Base-by-base conservation (phyloP, 2,888 invertebrate genomes). In the Diloba caeruleocephala region DNA sequence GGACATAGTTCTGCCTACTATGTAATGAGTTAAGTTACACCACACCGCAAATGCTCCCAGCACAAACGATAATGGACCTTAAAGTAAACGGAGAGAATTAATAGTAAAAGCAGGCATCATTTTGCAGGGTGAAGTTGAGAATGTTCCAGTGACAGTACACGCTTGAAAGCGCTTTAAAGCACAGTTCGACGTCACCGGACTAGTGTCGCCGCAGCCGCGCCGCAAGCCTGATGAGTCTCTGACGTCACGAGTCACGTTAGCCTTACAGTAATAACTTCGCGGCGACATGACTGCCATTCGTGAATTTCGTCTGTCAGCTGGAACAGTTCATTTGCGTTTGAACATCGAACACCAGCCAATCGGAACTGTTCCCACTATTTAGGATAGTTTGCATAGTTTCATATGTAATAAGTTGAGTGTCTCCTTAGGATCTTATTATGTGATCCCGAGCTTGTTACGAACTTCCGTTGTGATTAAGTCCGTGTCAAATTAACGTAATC, bases 1-100 rank as follows among this genome's bases (percentile, higher is more conserved):
- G 65, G 66, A 68, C 68, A 79, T 78, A 79, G 78, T 78, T 76
- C 71, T 73, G 76, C 73, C 66, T 73, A 66, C 62, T 65, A 66
- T 46, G 79, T 78, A 78, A 78, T 79, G 78, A 78, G 79, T 74
- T 74, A 78, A 77, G 69, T 78, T 77, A 57, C 49, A 57, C 68
- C 59, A 62, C 36, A 42, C 37, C 12, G 8, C 37, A 32, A 25
- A 34, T 45, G 10, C 34, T 15, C 2, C 29, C n/a, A 1, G 6
- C 4, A 12, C 39, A 48, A 23, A 21, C 32, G 14, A 70, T 12
- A 43, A 6, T 36, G 1, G 36, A 62, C 66, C 43, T 41, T 66
- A 63, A 15, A 10, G 6, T 9, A 9, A 31, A 1, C 19, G n/a
- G 1, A 3, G 17, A 49, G 14, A 13, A 37, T 53, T 37, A 29